A percentile compares a stretch with the other conserved stretches of the same genome.
phyloP scores from a whole-genome alignment of 2,888 invertebrate genomes.

The Sinopyrophorus schimmeli region DNA sequence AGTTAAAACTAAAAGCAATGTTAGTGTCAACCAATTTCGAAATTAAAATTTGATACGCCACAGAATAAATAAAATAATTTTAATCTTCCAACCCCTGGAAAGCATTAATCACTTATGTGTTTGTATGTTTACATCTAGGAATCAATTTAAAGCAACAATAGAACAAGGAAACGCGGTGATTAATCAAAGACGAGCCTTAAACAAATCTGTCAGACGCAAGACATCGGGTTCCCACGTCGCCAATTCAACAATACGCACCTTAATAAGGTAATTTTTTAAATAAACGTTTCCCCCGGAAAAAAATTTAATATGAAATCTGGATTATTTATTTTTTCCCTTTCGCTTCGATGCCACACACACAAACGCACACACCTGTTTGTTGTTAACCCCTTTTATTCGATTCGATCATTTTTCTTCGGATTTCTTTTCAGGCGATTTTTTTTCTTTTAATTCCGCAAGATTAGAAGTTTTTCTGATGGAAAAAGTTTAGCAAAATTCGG shows the following conservation, averaged over 20 bases:
- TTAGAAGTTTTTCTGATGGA: no score
- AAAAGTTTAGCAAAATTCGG: no score
- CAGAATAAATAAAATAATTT: slow-evolving; percentile 26
- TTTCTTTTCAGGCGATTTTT: no score
- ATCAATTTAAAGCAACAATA: slow-evolving; percentile 30
- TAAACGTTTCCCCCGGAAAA: slow-evolving; percentile 5
- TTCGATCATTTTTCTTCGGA: no score
- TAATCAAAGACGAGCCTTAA: slow-evolving; percentile 30
- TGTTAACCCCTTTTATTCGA: no score
- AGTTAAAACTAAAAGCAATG: no score
- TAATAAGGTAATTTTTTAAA: slow-evolving; percentile 27
- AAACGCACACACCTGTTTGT: no score
- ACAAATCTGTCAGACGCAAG: slow-evolving; percentile 47
- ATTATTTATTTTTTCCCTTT: no score
- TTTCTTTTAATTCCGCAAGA: no score
- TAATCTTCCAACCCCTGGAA: slow-evolving; percentile 16
- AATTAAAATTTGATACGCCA: not conserved
- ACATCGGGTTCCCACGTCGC: slow-evolving; percentile 47
- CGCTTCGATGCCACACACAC: no score
- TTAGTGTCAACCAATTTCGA: not conserved
- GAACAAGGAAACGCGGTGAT: slow-evolving; percentile 27
- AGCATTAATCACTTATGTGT: slow-evolving; percentile 23
- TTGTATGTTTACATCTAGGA: slow-evolving; percentile 25
- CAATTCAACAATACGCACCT: slow-evolving; percentile 33
- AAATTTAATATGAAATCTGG: no score